These are phyloP conservation scores for Tipula lateralis DNA, from an alignment of 2,888 invertebrate genomes.

Conservation along the genomic window DNA sequence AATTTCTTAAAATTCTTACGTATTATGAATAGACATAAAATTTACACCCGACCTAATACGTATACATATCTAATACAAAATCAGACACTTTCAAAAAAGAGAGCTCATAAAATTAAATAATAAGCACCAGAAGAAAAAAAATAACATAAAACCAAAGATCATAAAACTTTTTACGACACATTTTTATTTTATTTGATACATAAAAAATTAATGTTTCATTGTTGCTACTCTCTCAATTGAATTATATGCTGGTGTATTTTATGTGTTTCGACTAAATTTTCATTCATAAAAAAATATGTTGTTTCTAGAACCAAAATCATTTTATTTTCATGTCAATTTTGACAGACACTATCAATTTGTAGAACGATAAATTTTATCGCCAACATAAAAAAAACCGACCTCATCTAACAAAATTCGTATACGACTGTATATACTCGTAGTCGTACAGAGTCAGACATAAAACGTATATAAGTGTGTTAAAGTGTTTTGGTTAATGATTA, in stretches of 20 bases:
- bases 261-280: neutral
- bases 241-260: neutral
- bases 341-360: conserved; percentile 11
- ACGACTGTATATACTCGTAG: neutral
- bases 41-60: neutral
- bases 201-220: conserved; percentile 24
- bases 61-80: neutral
- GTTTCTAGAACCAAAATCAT: neutral
- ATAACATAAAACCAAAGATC: conserved; percentile 7
- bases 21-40: too few species aligned
- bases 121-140: neutral
- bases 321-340: neutral
- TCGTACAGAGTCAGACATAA: neutral
- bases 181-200: conserved; percentile 19
- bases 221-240: neutral
- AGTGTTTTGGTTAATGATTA: conserved; percentile 1
- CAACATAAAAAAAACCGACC: neutral
- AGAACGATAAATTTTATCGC: neutral
- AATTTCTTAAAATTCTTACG: neutral
- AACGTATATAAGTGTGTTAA: neutral
- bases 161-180: conserved; percentile 14
- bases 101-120: conserved; percentile 16
- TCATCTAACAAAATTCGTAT: neutral
- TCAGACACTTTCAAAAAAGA: neutral
- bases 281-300: neutral